phyloP scores from a whole-genome alignment of 1,140 invertebrate species.

The Apis mellifera region Amel_HAv3.1 CM009932.2:2999501-3000000 shows the following conservation, averaged over 20 bases:
- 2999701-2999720: background rate
- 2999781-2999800: too few relatives aligned
- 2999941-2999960: too few relatives aligned
- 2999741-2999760: background rate
- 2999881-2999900: too few relatives aligned
- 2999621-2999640: background rate
- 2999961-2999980: too few relatives aligned
- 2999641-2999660: conserved; percentile 7
- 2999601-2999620: conserved; percentile 11
- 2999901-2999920: too few relatives aligned
- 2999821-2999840: too few relatives aligned
- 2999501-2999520: conserved; percentile 43
- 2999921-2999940: too few relatives aligned
- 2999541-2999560: conserved; percentile 42
- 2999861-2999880: too few relatives aligned
- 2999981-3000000: too few relatives aligned
- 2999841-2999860: too few relatives aligned
- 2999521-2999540: conserved; percentile 49
- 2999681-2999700: background rate
- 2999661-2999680: background rate
- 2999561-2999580: conserved; percentile 17
- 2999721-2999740: background rate
- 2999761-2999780: too few relatives aligned
- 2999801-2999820: too few relatives aligned
- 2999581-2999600: conserved; percentile 34